Evolutionary conservation across 2,888 invertebrate genomes (phyloP).

Genomic region (Ormyrus labotus): DNA sequence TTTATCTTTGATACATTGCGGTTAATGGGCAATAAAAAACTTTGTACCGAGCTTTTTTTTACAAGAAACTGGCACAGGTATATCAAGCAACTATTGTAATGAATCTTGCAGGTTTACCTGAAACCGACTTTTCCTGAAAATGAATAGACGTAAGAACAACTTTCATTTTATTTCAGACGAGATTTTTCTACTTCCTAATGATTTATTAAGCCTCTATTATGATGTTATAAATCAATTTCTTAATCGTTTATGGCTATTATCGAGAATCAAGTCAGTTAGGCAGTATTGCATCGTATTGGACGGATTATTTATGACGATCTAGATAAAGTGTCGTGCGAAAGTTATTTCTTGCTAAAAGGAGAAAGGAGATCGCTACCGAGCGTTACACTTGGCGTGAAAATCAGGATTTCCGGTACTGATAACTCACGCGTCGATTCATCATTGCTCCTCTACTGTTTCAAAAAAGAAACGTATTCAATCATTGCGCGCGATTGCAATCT

Average conservation of each 20-base stretch:
- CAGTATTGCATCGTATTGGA: conserved; percentile 40
- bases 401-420: conserved; percentile 48
- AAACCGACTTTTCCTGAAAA: conserved; percentile 33
- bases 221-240: conserved; percentile 51
- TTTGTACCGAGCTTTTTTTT: background rate
- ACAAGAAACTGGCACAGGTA: background rate
- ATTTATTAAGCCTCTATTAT: conserved; percentile 47
- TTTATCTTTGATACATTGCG: too few species aligned
- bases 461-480: too few species aligned
- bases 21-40: too few species aligned
- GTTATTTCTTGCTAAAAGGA: conserved; percentile 40
- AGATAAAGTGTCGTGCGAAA: conserved; percentile 53
- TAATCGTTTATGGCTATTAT: conserved; percentile 43
- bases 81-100: background rate
- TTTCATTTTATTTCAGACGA: conserved; percentile 36
- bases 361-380: conserved; percentile 48
- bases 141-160: conserved; percentile 19
- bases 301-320: conserved; percentile 52
- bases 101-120: background rate
- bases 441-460: background rate
- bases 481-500: too few species aligned
- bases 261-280: conserved; percentile 34
- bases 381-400: conserved; percentile 25
- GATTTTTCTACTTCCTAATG: conserved; percentile 31
- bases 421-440: conserved; percentile 31